Evolutionary conservation across 2,888 invertebrate species (phyloP), one percentile per base, ranked within the genome.

Genomic region (Acheta domesticus): DNA sequence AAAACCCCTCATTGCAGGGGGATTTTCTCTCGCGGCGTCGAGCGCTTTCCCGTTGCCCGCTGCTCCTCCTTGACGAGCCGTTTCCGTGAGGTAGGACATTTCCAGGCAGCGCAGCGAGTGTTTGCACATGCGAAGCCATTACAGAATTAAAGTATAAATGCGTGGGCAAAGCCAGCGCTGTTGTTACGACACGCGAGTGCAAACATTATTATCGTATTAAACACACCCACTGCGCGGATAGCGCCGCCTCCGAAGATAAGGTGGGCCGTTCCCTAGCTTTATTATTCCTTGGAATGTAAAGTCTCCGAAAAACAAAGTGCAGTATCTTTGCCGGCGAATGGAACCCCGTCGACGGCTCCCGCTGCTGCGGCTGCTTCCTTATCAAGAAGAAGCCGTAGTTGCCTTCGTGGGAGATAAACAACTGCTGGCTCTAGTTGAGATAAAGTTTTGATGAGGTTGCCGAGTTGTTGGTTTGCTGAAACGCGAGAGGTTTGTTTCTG

Each of bases 371-470:
- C 62, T 62, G n/a, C 62, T 62, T 62, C 62, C 62, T 62, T 62
- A 62, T 62, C 62, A 62, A 14, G 62, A 12, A 14, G 62, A 62
- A 62, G 62, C 62, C 62, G 12, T 62, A 62, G 62, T n/a, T n/a
- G 62, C n/a, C 14, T 14, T 14, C n/a, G 4, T 62, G 62, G 62
- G 62, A 62, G 62, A 62, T 62, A 62, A 62, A 62, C 62, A 62
- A 62, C 62, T 62, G 16, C n/a, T 62, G 62, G 16, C n/a, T 62
- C 16, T n/a, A 62, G 16, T 62, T 62, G 62, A 62, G 62, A 62
- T 62, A n/a, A 62, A 62, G 62, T 62, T 62, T 62, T 62, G 62
- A 62, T 62, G 62, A 62, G 62, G 62, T 62, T 62, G 16, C 62
- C 14, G 62, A 62, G 62, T 19, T n/a, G 14, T 62, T n/a, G 62